Percentiles rank a stretch among this genome's conserved stretches.
Evolutionary conservation across 2,113 vertebrate species (phyloP).

Genomic region (Istiophorus platypterus): DNA sequence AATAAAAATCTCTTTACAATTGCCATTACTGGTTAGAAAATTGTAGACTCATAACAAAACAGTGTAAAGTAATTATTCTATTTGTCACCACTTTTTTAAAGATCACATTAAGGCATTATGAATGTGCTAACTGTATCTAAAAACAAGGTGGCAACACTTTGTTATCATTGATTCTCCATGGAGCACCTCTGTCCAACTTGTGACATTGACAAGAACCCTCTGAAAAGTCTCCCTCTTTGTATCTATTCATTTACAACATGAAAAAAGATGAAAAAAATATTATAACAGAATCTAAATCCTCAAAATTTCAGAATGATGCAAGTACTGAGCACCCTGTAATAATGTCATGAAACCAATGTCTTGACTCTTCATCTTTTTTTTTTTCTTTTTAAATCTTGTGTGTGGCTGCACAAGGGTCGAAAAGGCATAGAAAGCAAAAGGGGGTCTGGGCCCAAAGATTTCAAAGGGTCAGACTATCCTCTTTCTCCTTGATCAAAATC

Average conservation of each 20-base stretch:
- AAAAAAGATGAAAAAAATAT: conserved; percentile 53
- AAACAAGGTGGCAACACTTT: conserved; percentile 62
- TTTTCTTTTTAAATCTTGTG: conserved; percentile 67
- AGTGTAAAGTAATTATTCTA: conserved; percentile 31
- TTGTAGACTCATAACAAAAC: conserved; percentile 60
- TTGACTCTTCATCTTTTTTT: conserved; percentile 70
- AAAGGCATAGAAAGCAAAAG: conserved; percentile 83
- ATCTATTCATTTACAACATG: conserved; percentile 61
- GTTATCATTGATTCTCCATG: conserved; percentile 43
- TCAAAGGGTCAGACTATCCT: conserved; percentile 72
- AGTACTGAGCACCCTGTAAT: conserved; percentile 81
- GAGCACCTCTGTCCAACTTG: conserved; percentile 48
- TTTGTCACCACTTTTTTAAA: conserved; percentile 37
- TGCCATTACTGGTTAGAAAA: conserved; percentile 39
- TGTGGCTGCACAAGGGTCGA: conserved; percentile 82
- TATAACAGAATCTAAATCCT: conserved; percentile 58
- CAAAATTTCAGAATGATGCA: conserved; percentile 73
- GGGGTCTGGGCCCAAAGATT: conserved; percentile 59
- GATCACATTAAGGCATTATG: conserved; percentile 76
- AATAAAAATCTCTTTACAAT: conserved; percentile 59
- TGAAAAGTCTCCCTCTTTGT: conserved; percentile 20
- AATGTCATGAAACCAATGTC: conserved; percentile 78
- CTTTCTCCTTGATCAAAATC: conserved; percentile 73
- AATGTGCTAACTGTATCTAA: conserved; percentile 70
- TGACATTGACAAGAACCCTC: conserved; percentile 49